phyloP scores from a whole-genome alignment of 2,113 vertebrate species.

The Cryptotis parvus region DNA sequence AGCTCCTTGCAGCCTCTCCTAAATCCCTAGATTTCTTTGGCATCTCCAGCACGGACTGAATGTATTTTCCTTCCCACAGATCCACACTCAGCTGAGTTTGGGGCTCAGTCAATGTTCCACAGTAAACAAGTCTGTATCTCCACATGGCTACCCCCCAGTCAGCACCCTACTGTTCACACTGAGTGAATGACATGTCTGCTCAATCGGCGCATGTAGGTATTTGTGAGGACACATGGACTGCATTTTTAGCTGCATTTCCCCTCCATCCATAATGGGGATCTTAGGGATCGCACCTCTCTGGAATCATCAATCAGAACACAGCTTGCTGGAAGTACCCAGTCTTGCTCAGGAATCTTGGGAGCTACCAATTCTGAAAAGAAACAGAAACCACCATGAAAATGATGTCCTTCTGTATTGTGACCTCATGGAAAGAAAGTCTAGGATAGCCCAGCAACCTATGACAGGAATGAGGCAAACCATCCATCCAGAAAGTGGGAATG shows the following conservation, averaged over 20 bases:
- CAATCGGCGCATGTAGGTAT: not conserved
- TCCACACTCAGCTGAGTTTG: conserved; percentile 24
- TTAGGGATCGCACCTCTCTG: not conserved
- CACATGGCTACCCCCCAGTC: conserved; percentile 19
- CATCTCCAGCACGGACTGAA: not conserved
- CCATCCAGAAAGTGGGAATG: not conserved
- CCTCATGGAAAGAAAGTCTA: not conserved
- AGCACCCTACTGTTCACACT: conserved; percentile 40
- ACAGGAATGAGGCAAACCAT: not conserved
- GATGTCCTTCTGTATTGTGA: not conserved
- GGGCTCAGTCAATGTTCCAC: conserved; percentile 9
- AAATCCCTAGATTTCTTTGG: not conserved
- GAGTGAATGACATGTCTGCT: conserved; percentile 3
- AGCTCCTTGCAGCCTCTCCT: too few relatives aligned
- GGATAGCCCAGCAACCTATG: not conserved
- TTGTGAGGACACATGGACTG: not conserved
- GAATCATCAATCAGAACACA: not conserved
- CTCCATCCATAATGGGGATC: not conserved
- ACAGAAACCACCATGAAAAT: conserved; percentile 11
- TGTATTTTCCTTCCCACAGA: not conserved
- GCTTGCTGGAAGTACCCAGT: not conserved
- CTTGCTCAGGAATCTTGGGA: not conserved
- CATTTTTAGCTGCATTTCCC: not conserved
- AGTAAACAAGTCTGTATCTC: not conserved
- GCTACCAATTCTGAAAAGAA: conserved; percentile 33